phyloP scores from a whole-genome alignment of 1,140 invertebrate species.

The Bicyclus anynana region DNA sequence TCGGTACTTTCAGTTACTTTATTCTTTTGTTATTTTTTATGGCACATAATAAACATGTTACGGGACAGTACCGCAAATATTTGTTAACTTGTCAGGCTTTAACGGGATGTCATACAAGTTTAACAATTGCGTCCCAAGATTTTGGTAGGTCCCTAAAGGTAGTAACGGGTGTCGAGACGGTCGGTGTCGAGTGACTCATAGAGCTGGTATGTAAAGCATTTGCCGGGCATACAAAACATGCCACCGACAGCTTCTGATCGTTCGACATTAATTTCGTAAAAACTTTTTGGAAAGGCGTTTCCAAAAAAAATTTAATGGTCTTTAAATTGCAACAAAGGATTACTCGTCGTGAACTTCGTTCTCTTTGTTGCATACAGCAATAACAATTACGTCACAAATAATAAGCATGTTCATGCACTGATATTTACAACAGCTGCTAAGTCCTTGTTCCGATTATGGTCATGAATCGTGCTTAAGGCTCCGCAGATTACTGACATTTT shows the following conservation, averaged over 20 bases:
- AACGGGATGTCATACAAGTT: slow-evolving; percentile 7
- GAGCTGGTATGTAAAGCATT: slow-evolving; percentile 42
- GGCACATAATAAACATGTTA: background rate
- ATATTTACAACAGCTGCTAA: slow-evolving; percentile 71
- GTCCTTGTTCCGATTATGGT: slow-evolving; percentile 74
- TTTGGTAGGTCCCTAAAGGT: slow-evolving; percentile 9
- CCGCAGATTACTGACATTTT: slow-evolving; percentile 72
- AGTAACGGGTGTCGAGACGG: slow-evolving; percentile 38
- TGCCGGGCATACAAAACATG: slow-evolving; percentile 50
- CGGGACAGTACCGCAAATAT: slow-evolving; percentile 10
- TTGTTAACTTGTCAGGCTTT: slow-evolving; percentile 9
- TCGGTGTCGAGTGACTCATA: slow-evolving; percentile 65
- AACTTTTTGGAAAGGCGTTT: background rate
- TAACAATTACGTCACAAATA: slow-evolving; percentile 67
- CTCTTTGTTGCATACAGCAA: slow-evolving; percentile 63
- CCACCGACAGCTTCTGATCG: slow-evolving; percentile 7
- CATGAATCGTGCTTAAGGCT: slow-evolving; percentile 66
- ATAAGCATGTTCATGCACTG: slow-evolving; percentile 51
- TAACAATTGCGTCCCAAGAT: slow-evolving; percentile 12
- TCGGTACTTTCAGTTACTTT: slow-evolving; percentile 4
- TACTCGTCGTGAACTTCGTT: slow-evolving; percentile 40
- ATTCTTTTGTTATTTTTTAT: slow-evolving; percentile 2
- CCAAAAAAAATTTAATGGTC: background rate
- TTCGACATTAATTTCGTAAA: background rate
- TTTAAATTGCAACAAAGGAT: slow-evolving; percentile 40